Conservation (phyloP, 2,797 vertebrate species). For the Eulemur mongoz region DNA sequence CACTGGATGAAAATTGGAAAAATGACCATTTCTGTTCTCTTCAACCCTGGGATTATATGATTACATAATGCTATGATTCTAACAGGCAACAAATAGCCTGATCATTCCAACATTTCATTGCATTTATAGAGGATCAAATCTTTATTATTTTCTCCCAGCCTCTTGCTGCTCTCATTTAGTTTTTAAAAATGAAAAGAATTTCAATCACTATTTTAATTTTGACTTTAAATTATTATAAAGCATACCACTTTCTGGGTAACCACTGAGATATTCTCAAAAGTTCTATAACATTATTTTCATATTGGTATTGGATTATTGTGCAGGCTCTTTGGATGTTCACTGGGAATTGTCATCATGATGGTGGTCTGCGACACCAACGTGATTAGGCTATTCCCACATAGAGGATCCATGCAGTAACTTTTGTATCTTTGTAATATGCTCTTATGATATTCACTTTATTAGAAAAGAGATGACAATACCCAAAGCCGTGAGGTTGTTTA, state of each 20-base stretch:
- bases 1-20: not conserved
- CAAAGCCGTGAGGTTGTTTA: not conserved
- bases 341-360: not conserved
- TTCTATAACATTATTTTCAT: not conserved
- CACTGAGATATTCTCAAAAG: not conserved
- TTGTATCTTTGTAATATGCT: not conserved
- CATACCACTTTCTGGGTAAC: not conserved
- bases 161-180: not conserved
- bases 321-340: not conserved
- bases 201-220: slow-evolving; percentile 27
- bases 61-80: not conserved
- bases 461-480: not conserved
- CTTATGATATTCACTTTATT: not conserved
- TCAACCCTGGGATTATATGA: not conserved
- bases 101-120: not conserved
- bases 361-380: not conserved
- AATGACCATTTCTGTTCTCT: not conserved
- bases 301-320: not conserved
- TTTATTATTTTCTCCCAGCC: not conserved
- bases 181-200: not conserved
- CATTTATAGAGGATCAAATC: not conserved
- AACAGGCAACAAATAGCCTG: not conserved
- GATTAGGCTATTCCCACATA: not conserved
- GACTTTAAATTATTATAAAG: not conserved
- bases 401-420: not conserved